Base-by-base conservation (phyloP, 2,888 invertebrate genomes). In the Thymelicus acteon region DNA sequence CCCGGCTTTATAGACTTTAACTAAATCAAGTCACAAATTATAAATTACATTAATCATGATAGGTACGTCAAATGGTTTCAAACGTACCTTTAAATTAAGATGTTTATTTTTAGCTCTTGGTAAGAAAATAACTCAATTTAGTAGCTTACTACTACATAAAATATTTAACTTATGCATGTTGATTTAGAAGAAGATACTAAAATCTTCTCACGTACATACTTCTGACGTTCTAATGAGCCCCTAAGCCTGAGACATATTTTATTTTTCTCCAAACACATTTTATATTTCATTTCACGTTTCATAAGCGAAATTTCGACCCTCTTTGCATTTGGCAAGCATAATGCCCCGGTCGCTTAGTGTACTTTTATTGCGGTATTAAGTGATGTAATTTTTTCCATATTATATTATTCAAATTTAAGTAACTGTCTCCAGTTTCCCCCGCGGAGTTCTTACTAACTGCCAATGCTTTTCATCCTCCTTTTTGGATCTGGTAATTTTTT, bases 351-450 rank as follows among this genome's bases (percentile, higher is more conserved):
- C 94, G 94, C 94, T 94, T 93, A 93, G 93, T 93, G 92, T 92
- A 94, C 93, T 94, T 94, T 94, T 94, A 94, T 94, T 94, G 92
- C 87, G 92, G 94, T 91, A 94, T 94, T 94, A 94, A 94, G 93
- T 94, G 94, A 93, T 93, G 94, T 94, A 94, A 94, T 94, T 94
- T 94, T 93, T 94, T 94, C 88, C 93, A 92, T 94, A 93, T 94
- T 93, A 94, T 94, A 93, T 94, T 94, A 94, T 94, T 94, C 92
- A 94, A 94, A 94, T 94, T 94, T 94, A 94, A 94, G 94, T 94
- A 94, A 94, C 94, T 94, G 94, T 94, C 94, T 94, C 91, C 90
- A 88, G 90, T 92, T 91, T 91, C 93, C 93, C 92, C 87, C 81
- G 85, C 83, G 81, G 82, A 86, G 86, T 87, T 89, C 85, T 87